A percentile compares a stretch with the other conserved stretches of the same genome.
Evolutionary conservation across 2,888 invertebrate species (phyloP).

Genomic region (Buathra laborator): DNA sequence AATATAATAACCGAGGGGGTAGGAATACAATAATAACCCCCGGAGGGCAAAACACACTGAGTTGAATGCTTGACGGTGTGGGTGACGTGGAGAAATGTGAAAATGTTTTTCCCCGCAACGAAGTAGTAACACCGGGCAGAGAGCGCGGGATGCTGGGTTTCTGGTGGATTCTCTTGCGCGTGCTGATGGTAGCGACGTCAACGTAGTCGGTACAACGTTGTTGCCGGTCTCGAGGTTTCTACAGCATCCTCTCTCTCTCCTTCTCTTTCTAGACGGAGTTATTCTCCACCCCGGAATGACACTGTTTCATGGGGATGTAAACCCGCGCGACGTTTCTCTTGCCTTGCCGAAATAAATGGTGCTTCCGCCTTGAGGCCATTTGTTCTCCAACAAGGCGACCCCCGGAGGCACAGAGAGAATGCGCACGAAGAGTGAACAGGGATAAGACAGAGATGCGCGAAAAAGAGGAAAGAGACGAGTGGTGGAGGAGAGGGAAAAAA

Average conservation of each 20-base stretch:
- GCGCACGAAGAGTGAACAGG: neutral
- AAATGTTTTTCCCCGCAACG: conserved; percentile 61
- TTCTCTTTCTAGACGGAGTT: conserved; percentile 58
- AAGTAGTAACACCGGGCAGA: conserved; percentile 20
- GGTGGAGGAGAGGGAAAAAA: neutral
- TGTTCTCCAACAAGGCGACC: conserved; percentile 70
- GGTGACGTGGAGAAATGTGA: conserved; percentile 49
- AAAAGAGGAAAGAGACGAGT: conserved; percentile 10
- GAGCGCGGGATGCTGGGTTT: conserved; percentile 3
- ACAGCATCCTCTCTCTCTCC: conserved; percentile 31
- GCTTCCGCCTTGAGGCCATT: conserved; percentile 72
- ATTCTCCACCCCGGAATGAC: conserved; percentile 69
- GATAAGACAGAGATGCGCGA: conserved; percentile 30
- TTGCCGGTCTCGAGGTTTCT: conserved; percentile 55
- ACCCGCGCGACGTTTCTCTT: conserved; percentile 72
- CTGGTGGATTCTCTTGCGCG: conserved; percentile 51
- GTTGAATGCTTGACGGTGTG: conserved; percentile 13
- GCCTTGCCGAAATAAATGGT: conserved; percentile 74
- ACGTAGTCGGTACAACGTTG: conserved; percentile 52
- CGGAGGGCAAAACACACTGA: conserved; percentile 6
- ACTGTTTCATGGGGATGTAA: conserved; percentile 75
- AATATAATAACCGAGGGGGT: conserved; percentile 41
- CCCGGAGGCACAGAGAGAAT: conserved; percentile 42
- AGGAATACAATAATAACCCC: conserved; percentile 45
- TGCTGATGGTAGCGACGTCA: conserved; percentile 54